phyloP scores from a whole-genome alignment of 2,797 vertebrate genomes.

The Acanthopagrus latus region DNA sequence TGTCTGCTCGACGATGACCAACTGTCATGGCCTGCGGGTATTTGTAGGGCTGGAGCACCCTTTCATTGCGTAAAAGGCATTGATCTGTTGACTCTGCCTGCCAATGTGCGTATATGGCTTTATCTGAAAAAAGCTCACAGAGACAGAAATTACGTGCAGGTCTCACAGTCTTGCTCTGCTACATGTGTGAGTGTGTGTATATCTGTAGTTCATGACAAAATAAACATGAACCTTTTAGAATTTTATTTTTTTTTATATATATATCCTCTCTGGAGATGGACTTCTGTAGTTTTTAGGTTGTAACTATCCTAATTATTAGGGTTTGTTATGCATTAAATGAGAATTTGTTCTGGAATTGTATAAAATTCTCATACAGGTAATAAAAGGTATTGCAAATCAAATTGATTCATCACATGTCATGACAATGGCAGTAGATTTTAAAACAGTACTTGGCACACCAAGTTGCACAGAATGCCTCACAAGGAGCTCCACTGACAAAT shows the following conservation, averaged over 20 bases:
- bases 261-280: background rate
- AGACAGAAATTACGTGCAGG: constrained; percentile 37
- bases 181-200: background rate
- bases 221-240: background rate
- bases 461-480: background rate
- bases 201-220: background rate
- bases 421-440: background rate
- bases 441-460: background rate
- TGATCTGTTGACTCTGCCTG: constrained; percentile 77
- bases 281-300: background rate
- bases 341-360: background rate
- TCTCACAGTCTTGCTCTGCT: background rate
- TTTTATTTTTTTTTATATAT: too few relatives aligned
- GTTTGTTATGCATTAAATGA: background rate
- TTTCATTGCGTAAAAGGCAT: constrained; percentile 72
- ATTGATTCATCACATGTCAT: background rate
- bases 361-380: background rate
- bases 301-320: background rate
- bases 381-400: background rate
- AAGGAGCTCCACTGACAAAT: background rate
- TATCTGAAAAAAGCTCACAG: constrained; percentile 56
- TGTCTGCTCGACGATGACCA: constrained; percentile 25
- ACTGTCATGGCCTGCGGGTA: constrained; percentile 42
- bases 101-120: constrained; percentile 63
- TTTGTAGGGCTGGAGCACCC: constrained; percentile 62